Evolutionary conservation across 2,797 vertebrate species (phyloP).

Genomic region (Buceros bicornis): DNA sequence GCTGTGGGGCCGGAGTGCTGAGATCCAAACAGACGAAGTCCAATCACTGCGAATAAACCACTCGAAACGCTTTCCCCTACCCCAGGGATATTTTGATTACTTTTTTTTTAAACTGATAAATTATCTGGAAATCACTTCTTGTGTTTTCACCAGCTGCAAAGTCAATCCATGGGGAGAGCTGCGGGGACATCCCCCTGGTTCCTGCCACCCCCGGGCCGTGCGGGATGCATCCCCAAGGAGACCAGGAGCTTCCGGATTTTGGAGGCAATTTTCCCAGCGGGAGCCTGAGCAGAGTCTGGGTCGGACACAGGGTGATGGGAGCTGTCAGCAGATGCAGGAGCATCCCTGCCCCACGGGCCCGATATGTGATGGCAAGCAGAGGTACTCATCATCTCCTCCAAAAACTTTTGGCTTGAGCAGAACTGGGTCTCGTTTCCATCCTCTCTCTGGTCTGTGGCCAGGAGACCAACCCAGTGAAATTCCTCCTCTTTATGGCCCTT

Average conservation of each 20-base stretch:
- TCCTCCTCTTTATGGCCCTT: conserved; percentile 9
- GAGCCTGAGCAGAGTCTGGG: not conserved
- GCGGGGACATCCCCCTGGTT: accelerated
- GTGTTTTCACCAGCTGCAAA: conserved; percentile 20
- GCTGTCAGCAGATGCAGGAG: not conserved
- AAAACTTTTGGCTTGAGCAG: not conserved
- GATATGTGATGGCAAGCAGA: not conserved
- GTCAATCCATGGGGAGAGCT: not conserved
- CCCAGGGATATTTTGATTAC: not conserved
- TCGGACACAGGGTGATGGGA: accelerated
- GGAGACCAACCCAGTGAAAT: conserved; percentile 24
- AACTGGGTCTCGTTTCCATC: conserved; percentile 31
- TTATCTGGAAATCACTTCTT: not conserved
- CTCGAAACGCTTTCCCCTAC: not conserved
- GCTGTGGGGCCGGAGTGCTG: not conserved
- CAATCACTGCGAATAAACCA: not conserved
- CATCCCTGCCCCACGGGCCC: accelerated
- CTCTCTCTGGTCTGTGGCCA: conserved; percentile 48
- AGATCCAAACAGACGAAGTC: conserved; percentile 30
- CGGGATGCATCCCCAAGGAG: not conserved
- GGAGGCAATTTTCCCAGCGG: not conserved
- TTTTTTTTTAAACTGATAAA: not conserved
- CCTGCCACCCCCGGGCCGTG: accelerated
- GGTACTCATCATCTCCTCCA: accelerated
- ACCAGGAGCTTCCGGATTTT: not conserved